Conservation (phyloP, 2,113 vertebrate genomes). For the Phaethornis superciliosus region DNA sequence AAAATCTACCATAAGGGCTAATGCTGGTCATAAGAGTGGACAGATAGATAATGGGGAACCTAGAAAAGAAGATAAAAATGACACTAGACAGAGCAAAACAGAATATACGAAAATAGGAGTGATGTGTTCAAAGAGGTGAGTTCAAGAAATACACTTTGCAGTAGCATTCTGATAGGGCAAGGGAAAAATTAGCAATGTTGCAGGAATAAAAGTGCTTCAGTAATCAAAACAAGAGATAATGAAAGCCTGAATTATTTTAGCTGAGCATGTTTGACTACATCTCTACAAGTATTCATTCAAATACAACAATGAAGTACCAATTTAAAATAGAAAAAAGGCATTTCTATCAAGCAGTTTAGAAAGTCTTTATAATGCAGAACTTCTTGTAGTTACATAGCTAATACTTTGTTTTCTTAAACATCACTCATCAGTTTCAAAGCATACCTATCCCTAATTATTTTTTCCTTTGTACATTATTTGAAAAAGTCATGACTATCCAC, state of each 20-base stretch:
- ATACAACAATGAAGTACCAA: not conserved
- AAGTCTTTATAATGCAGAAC: not conserved
- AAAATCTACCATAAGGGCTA: slow-evolving; percentile 1
- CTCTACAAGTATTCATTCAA: not conserved
- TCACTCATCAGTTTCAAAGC: not conserved
- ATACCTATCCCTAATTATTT: not conserved
- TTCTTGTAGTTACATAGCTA: not conserved
- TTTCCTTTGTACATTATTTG: not conserved
- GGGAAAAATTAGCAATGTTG: not conserved
- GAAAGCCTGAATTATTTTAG: not conserved
- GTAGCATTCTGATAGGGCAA: not conserved
- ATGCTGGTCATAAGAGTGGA: not conserved
- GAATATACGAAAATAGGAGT: not conserved
- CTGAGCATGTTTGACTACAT: not conserved
- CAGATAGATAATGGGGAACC: not conserved
- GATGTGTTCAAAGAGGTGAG: not conserved
- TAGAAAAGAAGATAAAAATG: not conserved
- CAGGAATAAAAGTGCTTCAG: not conserved
- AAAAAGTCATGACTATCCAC: not conserved
- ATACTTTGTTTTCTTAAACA: not conserved
- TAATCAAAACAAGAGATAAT: not conserved
- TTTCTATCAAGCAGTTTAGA: not conserved
- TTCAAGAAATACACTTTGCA: not conserved
- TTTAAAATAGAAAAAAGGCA: not conserved
- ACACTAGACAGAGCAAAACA: not conserved